Evolutionary conservation across 1,140 invertebrate genomes (phyloP).

Genomic region (Onthophagus taurus): DNA sequence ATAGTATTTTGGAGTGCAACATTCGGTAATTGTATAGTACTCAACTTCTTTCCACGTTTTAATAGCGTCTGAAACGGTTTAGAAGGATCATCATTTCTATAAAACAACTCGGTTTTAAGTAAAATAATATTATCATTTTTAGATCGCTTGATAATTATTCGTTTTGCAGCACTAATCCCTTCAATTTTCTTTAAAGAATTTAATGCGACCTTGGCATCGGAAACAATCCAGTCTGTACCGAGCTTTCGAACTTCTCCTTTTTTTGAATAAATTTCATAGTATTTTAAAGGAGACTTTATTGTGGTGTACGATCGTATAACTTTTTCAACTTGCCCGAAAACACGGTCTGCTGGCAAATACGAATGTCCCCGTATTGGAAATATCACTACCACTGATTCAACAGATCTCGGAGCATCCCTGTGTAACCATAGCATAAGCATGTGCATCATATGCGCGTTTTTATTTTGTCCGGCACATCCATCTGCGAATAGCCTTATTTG

Average conservation of each 20-base stretch:
- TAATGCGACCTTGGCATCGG: not conserved
- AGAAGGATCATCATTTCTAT: slow-evolving; percentile 9
- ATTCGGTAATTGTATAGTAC: slow-evolving; percentile 7
- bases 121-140: slow-evolving; percentile 1
- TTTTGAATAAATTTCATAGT: slow-evolving; percentile 5
- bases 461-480: slow-evolving; percentile 21
- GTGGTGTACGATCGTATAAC: slow-evolving; percentile 11
- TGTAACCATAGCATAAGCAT: slow-evolving; percentile 18
- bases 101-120: slow-evolving; percentile 9
- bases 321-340: slow-evolving; percentile 26
- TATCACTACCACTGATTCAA: slow-evolving; percentile 14
- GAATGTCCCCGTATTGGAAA: slow-evolving; percentile 26
- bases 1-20: slow-evolving; percentile 5
- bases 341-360: slow-evolving; percentile 25
- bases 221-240: slow-evolving; percentile 1
- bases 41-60: slow-evolving; percentile 6
- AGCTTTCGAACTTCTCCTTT: not conserved
- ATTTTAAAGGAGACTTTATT: slow-evolving; percentile 6
- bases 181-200: slow-evolving; percentile 6
- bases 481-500: slow-evolving; percentile 15
- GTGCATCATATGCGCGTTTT: slow-evolving; percentile 21
- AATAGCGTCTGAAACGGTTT: slow-evolving; percentile 13
- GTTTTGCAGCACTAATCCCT: not conserved
- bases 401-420: slow-evolving; percentile 10
- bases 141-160: slow-evolving; percentile 11